A percentile compares a stretch with the other conserved stretches of the same genome.
These are phyloP conservation scores for Trichechus manatus DNA, from an alignment of 2,113 vertebrate genomes.

Conservation along the genomic window DNA sequence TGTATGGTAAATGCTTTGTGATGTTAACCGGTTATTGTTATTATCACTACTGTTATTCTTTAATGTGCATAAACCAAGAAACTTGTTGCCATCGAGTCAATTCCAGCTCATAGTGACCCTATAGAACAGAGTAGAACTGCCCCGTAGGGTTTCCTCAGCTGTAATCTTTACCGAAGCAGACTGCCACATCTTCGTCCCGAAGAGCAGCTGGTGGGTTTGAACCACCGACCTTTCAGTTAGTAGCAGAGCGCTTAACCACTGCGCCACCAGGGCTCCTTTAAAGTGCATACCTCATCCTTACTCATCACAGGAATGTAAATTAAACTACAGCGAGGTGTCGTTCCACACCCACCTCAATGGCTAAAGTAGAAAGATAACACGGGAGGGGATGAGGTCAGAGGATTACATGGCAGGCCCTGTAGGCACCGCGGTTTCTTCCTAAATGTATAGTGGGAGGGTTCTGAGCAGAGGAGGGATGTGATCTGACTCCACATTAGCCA, in stretches of 20 bases:
- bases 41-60: background rate
- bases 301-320: slow-evolving; percentile 17
- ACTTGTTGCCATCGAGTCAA: background rate
- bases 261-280: background rate
- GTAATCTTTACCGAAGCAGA: background rate
- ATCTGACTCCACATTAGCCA: background rate
- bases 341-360: background rate
- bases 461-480: background rate
- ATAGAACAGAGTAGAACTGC: background rate
- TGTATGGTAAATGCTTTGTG: background rate
- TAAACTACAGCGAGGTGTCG: background rate
- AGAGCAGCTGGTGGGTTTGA: background rate
- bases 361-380: background rate
- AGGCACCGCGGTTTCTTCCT: background rate
- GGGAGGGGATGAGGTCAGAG: background rate
- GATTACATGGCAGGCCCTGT: background rate
- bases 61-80: background rate
- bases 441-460: background rate
- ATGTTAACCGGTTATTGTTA: background rate
- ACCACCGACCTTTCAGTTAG: background rate
- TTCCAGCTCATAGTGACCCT: background rate
- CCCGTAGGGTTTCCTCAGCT: background rate
- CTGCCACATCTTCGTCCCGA: background rate
- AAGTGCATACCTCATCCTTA: background rate
- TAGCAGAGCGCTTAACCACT: background rate